Base-by-base conservation (phyloP, 2,888 invertebrate genomes). In the Junonia oenone region DNA sequence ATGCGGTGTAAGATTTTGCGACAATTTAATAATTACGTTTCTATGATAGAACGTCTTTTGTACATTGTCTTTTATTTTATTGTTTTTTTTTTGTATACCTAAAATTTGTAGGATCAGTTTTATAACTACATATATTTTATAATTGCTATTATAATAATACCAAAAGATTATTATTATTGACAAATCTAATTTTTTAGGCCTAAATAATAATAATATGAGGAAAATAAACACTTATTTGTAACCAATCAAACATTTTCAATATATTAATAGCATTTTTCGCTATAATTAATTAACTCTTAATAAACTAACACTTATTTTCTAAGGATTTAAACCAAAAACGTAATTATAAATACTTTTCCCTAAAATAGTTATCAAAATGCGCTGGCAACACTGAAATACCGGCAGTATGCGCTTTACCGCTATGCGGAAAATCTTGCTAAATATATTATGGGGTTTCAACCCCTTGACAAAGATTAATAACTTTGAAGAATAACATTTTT, bases 341-440 rank as follows among this genome's bases (percentile, higher is more conserved):
- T 9, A 17, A n/a, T 22, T 26, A 19, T 29, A 45, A 26, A 38
- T 45, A 2, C 38, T 38, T 2, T 51, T 51, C 66, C 62, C 14
- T 15, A 43, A 64, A 58, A 33, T 22, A 6, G 35, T 64, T 33
- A 52, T 11, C 51, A 38, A 56, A 52, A 6, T 0, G 19, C 47
- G 14, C 63, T 75, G 66, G 76, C 73, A 81, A 76, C 76, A 68
- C 72, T 54, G 61, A 56, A 65, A 70, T 64, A 67, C 70, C 73
- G 67, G 76, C 77, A 75, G 75, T 71, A 74, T 73, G 68, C 74
- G 72, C 73, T 71, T 73, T 83, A 75, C 81, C 73, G 84, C 83
- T 83, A 84, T 85, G 84, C 84, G 80, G 84, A 76, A 76, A 77
- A 56, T 31, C 51, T 47, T 40, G 50, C 52, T 59, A 55, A 61